Base-by-base conservation (phyloP, 2,113 vertebrate genomes). In the Suncus etruscus region DNA sequence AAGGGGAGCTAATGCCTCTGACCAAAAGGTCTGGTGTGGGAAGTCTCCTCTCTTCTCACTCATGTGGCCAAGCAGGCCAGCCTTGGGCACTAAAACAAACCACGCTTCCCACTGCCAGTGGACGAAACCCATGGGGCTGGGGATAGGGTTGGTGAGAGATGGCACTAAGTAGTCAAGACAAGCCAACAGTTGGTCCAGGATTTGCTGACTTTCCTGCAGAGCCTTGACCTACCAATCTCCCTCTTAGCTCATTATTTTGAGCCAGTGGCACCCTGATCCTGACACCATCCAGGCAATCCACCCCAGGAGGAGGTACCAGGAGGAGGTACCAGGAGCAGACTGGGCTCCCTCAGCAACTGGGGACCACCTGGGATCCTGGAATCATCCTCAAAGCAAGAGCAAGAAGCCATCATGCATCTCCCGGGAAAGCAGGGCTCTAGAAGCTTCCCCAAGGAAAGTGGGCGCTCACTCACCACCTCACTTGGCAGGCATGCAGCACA, bases 81-180 rank as follows among this genome's bases (percentile, higher is more conserved):
- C 39, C 39, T 5, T 39, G 39, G 39, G 39, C 39, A 39, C 22
- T 88, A 87, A 8, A 39, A 65, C 3, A 20, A n/a, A 3, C 45
- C 14, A 70, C 16, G 16, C 15, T 25, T 70, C 39, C 50, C 82
- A 8, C 27, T 83, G 11, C 63, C 88, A 74, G 61, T 14, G 12
- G 86, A 81, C 16, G 88, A 94, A 92, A 32, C 27, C n/a, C 48
- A 68, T 18, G 47, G 18, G 58, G 58, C 32, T 15, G 75, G 39
- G 31, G n/a, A 45, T 48, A 51, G 73, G 50, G 31, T 32, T 31
- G 8, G 45, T 45, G 45, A 77, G 70, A 80, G n/a, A 20, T 87
- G 8, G 66, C 8, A 0, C 3, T 32, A 54, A 58, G 32, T 10
- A 92, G 31, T 27, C 27, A 39, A 63, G 25, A 82, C 65, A 66